phyloP scores from a whole-genome alignment of 35 echinoderm and acorn worm species.

The Apostichopus japonicus region DNA sequence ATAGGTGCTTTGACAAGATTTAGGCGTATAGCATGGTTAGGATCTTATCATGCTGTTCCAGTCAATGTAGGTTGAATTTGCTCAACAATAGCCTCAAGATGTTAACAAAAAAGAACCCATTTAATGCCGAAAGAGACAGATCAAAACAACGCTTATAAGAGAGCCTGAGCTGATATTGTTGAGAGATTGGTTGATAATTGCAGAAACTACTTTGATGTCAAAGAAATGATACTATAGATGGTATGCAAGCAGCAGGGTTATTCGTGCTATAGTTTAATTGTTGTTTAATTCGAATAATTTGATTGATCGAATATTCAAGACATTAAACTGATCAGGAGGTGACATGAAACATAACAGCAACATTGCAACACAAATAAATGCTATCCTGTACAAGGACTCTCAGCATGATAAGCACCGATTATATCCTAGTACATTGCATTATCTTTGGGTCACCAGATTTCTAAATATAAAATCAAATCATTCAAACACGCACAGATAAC shows the following conservation, averaged over 20 bases:
- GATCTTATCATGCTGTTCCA: not conserved
- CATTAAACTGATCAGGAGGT: not conserved
- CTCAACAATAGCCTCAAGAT: not conserved
- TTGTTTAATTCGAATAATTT: not conserved
- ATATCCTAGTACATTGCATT: not conserved
- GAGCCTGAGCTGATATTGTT: not conserved
- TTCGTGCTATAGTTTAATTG: not conserved
- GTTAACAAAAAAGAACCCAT: not conserved
- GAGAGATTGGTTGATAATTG: constrained; percentile 32
- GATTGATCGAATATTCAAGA: not conserved
- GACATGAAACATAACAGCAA: not conserved
- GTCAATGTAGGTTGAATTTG: constrained; percentile 1
- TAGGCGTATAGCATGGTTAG: not conserved
- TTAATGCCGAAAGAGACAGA: not conserved
- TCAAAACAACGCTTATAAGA: not conserved
- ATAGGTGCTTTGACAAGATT: constrained; percentile 7
- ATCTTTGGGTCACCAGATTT: no score
- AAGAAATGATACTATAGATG: not conserved
- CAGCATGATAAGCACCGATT: not conserved
- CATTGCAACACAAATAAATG: not conserved
- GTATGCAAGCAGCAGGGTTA: no score
- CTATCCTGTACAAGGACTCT: not conserved
- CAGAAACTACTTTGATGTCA: not conserved
- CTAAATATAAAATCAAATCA: no score
- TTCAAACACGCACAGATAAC: no score